Evolutionary conservation across 2,888 invertebrate genomes (phyloP).

Genomic region (Theretra japonica): DNA sequence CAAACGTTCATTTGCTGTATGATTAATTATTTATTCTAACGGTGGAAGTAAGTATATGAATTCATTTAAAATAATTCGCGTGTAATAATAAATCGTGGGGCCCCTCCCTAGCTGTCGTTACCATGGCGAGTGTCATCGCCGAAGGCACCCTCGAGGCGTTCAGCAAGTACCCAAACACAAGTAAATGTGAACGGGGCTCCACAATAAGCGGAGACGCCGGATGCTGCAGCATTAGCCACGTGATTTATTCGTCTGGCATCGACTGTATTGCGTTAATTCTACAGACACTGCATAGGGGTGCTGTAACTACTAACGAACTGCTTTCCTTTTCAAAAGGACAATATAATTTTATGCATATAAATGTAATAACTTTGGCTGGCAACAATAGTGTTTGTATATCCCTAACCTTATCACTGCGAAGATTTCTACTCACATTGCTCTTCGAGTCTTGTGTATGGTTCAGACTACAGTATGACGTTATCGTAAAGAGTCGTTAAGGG

Average conservation of each 20-base stretch:
- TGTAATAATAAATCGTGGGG: constrained; percentile 73
- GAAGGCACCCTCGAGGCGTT: constrained; percentile 27
- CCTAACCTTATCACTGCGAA: neutral
- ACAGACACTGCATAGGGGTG: constrained; percentile 69
- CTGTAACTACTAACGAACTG: constrained; percentile 47
- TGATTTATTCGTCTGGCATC: constrained; percentile 83
- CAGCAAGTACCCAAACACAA: constrained; percentile 52
- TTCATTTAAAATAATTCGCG: constrained; percentile 61
- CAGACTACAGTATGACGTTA: too few species aligned
- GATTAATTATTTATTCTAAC: neutral
- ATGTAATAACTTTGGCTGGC: neutral
- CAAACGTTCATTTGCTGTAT: neutral
- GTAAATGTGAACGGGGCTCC: constrained; percentile 61
- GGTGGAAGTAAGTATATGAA: neutral
- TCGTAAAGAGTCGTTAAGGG: too few species aligned
- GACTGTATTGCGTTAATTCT: constrained; percentile 70
- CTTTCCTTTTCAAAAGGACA: constrained; percentile 52
- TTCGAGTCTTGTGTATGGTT: too few species aligned
- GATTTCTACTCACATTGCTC: too few species aligned
- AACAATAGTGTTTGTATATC: neutral
- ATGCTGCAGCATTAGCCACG: constrained; percentile 76
- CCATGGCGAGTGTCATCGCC: constrained; percentile 42
- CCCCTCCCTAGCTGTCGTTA: constrained; percentile 63
- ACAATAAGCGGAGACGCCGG: constrained; percentile 74
- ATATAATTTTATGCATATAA: constrained; percentile 45